Evolutionary conservation across 2,888 invertebrate species (phyloP).

Genomic region (Cryptocephalus primarius): DNA sequence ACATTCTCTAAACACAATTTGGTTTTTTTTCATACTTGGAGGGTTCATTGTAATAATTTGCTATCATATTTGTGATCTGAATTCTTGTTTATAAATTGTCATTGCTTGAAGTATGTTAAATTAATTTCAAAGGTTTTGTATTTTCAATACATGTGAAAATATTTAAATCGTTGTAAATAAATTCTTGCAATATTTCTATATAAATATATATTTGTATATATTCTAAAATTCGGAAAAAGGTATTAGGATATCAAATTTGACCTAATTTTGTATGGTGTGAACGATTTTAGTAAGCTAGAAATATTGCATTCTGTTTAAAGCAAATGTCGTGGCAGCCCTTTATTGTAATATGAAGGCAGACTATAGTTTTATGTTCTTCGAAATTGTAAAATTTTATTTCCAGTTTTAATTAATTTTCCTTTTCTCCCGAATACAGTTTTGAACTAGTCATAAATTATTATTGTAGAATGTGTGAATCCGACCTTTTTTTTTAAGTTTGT

Average conservation of each 20-base stretch:
- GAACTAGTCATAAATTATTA: conserved; percentile 37
- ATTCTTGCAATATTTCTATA: conserved; percentile 30
- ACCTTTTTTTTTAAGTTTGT: conserved; percentile 15
- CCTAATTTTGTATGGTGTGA: conserved; percentile 21
- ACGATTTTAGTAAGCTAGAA: conserved; percentile 16
- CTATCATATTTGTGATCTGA: no score
- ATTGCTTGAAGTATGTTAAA: no score
- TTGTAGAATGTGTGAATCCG: conserved; percentile 24
- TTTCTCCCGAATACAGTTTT: conserved; percentile 1
- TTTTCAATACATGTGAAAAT: conserved; percentile 31
- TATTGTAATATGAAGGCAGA: no score
- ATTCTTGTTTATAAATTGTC: no score
- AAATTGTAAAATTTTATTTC: no score
- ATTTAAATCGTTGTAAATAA: conserved; percentile 30
- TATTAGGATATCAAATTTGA: conserved; percentile 18
- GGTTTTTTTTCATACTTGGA: no score
- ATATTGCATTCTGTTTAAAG: conserved; percentile 19
- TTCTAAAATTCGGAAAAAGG: conserved; percentile 15
- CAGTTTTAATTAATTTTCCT: no score
- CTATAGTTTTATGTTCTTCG: no score
- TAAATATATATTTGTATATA: conserved; percentile 21
- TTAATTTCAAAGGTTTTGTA: conserved; percentile 23
- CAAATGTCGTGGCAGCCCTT: no score
- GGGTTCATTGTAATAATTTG: no score
- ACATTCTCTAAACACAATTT: no score